A percentile compares a stretch with the other conserved stretches of the same genome.
These are phyloP conservation scores for Germaria angustata DNA, from an alignment of 2,888 invertebrate species.

Conservation along the genomic window DNA sequence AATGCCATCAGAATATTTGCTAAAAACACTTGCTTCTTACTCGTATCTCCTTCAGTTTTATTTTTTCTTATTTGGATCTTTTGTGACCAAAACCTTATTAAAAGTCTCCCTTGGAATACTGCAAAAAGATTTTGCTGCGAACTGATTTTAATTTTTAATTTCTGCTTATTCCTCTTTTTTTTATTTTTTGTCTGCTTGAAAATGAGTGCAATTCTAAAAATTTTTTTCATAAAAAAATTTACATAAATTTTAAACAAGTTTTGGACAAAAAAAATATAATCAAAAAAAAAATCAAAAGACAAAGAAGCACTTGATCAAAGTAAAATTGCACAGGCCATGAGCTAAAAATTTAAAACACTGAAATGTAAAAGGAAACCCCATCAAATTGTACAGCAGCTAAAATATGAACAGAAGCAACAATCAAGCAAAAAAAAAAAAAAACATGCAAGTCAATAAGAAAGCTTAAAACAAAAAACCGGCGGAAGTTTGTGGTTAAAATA, in stretches of 20 bases:
- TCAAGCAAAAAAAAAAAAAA: neutral
- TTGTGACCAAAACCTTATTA: too few species aligned
- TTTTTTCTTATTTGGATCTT: neutral
- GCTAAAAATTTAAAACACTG: slow-evolving; percentile 30
- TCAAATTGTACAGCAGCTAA: slow-evolving; percentile 41
- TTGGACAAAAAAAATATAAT: slow-evolving; percentile 1
- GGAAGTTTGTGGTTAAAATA: slow-evolving; percentile 67
- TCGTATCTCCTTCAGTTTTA: neutral
- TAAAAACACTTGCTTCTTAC: neutral
- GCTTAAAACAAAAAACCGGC: slow-evolving; percentile 49
- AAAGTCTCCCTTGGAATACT: too few species aligned
- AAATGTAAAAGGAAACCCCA: slow-evolving; percentile 60
- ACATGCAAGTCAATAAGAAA: neutral
- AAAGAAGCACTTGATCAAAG: slow-evolving; percentile 59
- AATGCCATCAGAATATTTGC: neutral
- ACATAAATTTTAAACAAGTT: slow-evolving; percentile 32
- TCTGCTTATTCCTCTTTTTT: neutral
- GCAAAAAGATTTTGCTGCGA: slow-evolving; percentile 5
- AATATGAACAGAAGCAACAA: slow-evolving; percentile 9
- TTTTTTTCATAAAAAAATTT: slow-evolving; percentile 11
- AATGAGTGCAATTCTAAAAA: slow-evolving; percentile 4
- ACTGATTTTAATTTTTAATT: slow-evolving; percentile 39
- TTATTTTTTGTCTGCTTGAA: neutral
- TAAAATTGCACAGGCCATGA: slow-evolving; percentile 50
- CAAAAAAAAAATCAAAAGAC: too few species aligned